Evolutionary conservation across 1,140 invertebrate genomes (phyloP).

Genomic region (Drosophila trapezifrons): DNA sequence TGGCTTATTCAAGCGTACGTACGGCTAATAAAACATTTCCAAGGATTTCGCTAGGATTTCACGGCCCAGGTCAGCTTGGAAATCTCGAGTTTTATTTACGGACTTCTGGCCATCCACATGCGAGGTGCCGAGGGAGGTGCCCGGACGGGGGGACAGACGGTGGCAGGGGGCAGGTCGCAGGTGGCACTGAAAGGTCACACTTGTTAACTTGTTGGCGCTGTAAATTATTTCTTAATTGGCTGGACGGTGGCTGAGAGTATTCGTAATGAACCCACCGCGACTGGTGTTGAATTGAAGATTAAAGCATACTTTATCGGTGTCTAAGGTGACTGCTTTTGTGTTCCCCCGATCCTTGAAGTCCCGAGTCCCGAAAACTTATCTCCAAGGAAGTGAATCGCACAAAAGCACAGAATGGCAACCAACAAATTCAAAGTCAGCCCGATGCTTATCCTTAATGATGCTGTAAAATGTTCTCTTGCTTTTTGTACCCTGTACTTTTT

Average conservation of each 20-base stretch:
- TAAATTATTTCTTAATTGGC: constrained; percentile 78
- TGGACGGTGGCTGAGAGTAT: constrained; percentile 8
- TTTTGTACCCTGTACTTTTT: constrained; percentile 9
- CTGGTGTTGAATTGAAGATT: constrained; percentile 51
- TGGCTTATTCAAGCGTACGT: constrained; percentile 81
- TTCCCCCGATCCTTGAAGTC: not conserved
- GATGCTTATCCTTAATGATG: constrained; percentile 83
- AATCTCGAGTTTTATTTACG: constrained; percentile 56
- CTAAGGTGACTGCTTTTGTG: constrained; percentile 20
- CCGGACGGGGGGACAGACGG: not conserved
- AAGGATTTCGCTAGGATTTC: constrained; percentile 77
- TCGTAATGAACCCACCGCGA: constrained; percentile 39
- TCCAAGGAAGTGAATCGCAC: constrained; percentile 51
- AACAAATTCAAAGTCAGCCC: constrained; percentile 74
- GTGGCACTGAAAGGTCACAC: constrained; percentile 52
- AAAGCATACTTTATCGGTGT: constrained; percentile 46
- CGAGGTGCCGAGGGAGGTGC: not conserved
- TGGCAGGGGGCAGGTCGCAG: constrained; percentile 16
- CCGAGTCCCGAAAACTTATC: constrained; percentile 46
- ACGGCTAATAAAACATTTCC: constrained; percentile 83
- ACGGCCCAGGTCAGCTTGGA: constrained; percentile 49
- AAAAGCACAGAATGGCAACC: constrained; percentile 53
- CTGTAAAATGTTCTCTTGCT: constrained; percentile 64
- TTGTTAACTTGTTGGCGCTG: constrained; percentile 62
- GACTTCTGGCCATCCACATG: constrained; percentile 50